Base-by-base conservation (phyloP, 1,140 invertebrate species). In the Paracyclopina nana region DNA sequence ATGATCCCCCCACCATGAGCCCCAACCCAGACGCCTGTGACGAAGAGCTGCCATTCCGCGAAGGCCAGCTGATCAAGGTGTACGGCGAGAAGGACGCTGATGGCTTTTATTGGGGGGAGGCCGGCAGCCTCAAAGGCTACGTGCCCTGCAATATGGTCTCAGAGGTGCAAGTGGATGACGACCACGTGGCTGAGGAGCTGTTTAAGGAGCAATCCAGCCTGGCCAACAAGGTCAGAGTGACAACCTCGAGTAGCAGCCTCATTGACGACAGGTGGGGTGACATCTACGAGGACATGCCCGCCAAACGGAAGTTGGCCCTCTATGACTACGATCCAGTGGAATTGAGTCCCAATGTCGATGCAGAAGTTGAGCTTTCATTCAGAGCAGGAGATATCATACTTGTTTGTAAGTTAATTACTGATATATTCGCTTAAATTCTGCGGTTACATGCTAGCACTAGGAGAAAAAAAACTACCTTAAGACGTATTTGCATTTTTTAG, bases 131-230 rank as follows among this genome's bases (percentile, higher is more conserved):
- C 56, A 72, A 78, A 27, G 95, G 95, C 34, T 92, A 81, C 60
- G 90, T 98, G 29, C 94, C 94, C 2, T 84, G 92, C 62, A 98
- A 98, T 62, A 97, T 98, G 90, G 88, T 98, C 1, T 81, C 85
- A 55, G 92, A 98, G 66, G 72, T 96, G 25, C 78, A 86, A 61
- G 57, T 58, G 50, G 66, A 74, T 41, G 69, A 73, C 55, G 69
- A 74, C 57, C 59, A 59, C 52, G 62, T 60, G n/a, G 61, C 58
- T 27, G 59, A 62, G 42, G 62, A 64, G 41, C 57, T 61, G 12
- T 50, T 65, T 41, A 62, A 57, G 42, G 61, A 60, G 54, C 25
- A 57, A 5, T 31, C 31, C 38, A 42, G 25, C 12, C 50, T 50
- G 50, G 57, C 11, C 38, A 57, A 52, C 26, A 11, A 46, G 53